Percentiles rank a stretch among this genome's conserved stretches.
Conservation (phyloP, 2,113 vertebrate species). For the Pipa parva region DNA sequence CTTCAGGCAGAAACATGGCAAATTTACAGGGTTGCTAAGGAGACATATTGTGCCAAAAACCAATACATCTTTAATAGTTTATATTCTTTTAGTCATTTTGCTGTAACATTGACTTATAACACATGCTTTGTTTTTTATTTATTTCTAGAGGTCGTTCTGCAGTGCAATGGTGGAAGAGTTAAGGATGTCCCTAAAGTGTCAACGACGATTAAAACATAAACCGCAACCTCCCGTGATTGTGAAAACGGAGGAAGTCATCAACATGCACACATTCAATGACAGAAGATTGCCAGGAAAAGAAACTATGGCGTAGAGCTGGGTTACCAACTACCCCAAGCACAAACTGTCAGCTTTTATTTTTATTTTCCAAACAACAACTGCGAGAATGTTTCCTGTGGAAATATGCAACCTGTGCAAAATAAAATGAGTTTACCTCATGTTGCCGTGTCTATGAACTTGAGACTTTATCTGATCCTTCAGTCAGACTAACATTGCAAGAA, state of each 20-base stretch:
- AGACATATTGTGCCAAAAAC: constrained; percentile 32
- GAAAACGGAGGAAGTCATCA: constrained; percentile 98
- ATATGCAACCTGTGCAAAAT: constrained; percentile 93
- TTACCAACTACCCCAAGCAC: constrained; percentile 72
- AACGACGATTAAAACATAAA: constrained; percentile 95
- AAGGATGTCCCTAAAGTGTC: constrained; percentile 95
- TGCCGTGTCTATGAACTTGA: constrained; percentile 82
- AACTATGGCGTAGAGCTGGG: constrained; percentile 92
- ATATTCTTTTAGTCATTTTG: constrained; percentile 41
- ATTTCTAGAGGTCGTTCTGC: constrained; percentile 90
- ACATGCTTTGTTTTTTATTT: constrained; percentile 48
- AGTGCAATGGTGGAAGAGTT: constrained; percentile 95
- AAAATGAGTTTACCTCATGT: constrained; percentile 94
- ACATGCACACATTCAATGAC: constrained; percentile 99
- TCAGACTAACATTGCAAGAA: constrained; percentile 69
- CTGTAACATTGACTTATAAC: constrained; percentile 32
- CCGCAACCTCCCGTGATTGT: constrained; percentile 90
- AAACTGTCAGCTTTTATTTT: constrained; percentile 74
- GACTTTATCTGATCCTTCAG: constrained; percentile 71
- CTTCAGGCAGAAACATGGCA: constrained; percentile 41
- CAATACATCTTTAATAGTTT: constrained; percentile 40
- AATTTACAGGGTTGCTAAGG: constrained; percentile 24
- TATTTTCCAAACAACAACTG: constrained; percentile 78
- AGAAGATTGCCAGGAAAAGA: constrained; percentile 98
- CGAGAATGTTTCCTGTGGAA: constrained; percentile 99